Base-by-base conservation (phyloP, 2,888 invertebrate genomes). In the Cynaeus angustus region DNA sequence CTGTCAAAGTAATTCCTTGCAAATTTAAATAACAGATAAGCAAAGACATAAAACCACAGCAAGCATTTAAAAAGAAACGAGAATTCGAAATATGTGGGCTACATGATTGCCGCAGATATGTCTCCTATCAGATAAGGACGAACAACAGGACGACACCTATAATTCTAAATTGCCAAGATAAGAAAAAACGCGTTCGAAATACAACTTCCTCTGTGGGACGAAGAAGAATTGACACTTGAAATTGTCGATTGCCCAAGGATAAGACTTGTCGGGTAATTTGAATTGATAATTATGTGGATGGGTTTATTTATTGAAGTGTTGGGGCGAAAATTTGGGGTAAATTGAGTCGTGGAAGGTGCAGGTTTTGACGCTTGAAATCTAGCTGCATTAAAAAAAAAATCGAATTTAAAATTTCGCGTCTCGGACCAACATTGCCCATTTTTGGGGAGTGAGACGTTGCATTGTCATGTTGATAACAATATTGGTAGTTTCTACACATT, bases 111-210 rank as follows among this genome's bases (percentile, higher is more conserved):
- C 70, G 72, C 74, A 75, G 81, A 81, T 80, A 80, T 70, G 72
- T 71, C 77, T 79, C 78, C 79, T 80, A 81, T 80, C 79, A 78
- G 79, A 80, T 81, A 80, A 80, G 75, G 69, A 67, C 56, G 55
- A 73, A 77, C 75, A 79, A 75, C 77, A 76, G 76, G 73, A 59
- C 68, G 59, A 70, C 70, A 61, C 65, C 72, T 70, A 75, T 67
- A 73, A 72, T 64, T 68, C 45, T 30, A 50, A 68, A 64, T 62
- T 65, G 65, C 37, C 33, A 56, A 30, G 45, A 65, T 52, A 59
- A 72, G 43, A 55, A 68, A 71, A 72, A 71, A 59, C 45, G 33
- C 46, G 55, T 26, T 13, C 53, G 52, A 74, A 71, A 74, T 74
- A 75, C 62, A 56, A 74, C 75, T 76, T 76, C 75, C 73, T 74